Conservation (phyloP, 2,888 invertebrate genomes). For the Agrochola lota region DNA sequence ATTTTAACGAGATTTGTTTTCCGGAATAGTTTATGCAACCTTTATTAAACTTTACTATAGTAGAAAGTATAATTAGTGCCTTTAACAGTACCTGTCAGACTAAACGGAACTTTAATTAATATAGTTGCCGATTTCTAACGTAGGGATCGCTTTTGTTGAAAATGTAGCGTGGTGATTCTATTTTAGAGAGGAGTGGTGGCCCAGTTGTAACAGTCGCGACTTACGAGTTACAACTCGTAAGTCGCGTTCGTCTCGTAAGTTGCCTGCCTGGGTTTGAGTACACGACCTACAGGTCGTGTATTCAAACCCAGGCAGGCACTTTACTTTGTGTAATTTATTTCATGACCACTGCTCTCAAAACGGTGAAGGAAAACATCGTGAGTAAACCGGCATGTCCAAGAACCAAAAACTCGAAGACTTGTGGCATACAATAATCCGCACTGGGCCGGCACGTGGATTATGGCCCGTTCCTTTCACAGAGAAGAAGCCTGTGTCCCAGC, state of each 20-base stretch:
- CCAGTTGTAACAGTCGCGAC: background rate
- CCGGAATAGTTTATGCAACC: background rate
- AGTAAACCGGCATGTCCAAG: background rate
- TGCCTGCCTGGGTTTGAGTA: too few species aligned
- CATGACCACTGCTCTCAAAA: too few species aligned
- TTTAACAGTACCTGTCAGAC: too few species aligned
- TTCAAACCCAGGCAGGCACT: too few species aligned
- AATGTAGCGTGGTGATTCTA: background rate
- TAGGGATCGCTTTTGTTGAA: background rate
- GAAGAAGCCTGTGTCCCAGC: background rate
- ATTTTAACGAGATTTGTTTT: conserved; percentile 4
- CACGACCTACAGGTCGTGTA: too few species aligned
- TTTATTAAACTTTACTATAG: background rate
- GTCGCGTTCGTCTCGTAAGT: too few species aligned
- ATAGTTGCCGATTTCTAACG: background rate
- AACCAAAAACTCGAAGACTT: background rate
- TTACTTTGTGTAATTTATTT: background rate
- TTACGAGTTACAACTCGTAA: background rate
- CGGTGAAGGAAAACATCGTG: background rate
- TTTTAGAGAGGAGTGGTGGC: background rate
- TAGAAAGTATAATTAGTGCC: background rate
- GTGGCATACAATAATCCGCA: background rate
- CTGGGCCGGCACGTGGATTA: background rate
- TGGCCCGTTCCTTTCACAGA: background rate
- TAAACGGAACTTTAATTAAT: background rate